These are phyloP conservation scores for Corythaixoides concolor DNA, from an alignment of 2,113 vertebrate genomes.

Conservation along the genomic window DNA sequence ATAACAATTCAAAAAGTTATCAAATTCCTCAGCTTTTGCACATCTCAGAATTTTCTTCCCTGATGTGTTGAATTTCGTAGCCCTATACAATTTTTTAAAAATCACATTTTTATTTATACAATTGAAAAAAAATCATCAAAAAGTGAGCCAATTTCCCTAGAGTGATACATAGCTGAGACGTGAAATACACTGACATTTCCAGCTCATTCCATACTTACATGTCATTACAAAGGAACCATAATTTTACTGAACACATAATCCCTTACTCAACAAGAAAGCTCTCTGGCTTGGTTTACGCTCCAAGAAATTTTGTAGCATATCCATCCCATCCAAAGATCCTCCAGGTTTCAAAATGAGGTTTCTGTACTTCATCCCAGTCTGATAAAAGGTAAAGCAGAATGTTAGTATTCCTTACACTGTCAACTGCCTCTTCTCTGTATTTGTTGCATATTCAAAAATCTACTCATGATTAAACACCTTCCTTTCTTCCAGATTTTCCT, in stretches of 20 bases:
- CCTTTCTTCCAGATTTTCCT: not conserved
- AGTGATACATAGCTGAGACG: not conserved
- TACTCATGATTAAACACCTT: not conserved
- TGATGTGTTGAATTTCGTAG: not conserved
- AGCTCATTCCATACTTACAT: conserved; percentile 28
- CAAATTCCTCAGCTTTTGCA: not conserved
- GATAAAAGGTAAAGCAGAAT: conserved; percentile 57
- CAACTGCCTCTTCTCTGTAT: not conserved
- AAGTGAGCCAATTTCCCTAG: not conserved
- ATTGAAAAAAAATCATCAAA: not conserved
- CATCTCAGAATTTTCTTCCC: not conserved
- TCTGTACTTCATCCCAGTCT: conserved; percentile 94
- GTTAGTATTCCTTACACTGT: conserved; percentile 43
- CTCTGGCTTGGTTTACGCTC: conserved; percentile 86
- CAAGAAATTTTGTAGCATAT: conserved; percentile 89
- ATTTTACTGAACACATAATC: conserved; percentile 74
- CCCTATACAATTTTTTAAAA: not conserved
- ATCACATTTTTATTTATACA: conserved; percentile 6
- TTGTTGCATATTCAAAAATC: not conserved
- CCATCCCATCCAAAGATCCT: conserved; percentile 89
- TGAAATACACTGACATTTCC: conserved; percentile 28
- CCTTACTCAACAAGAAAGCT: conserved; percentile 91
- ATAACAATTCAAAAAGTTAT: not conserved
- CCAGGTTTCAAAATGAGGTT: conserved; percentile 89
- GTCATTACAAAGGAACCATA: not conserved